A percentile compares a stretch with the other conserved stretches of the same genome.
phyloP scores from a whole-genome alignment of 2,113 vertebrate species.

The Sinocyclocheilus anshuiensis region DNA sequence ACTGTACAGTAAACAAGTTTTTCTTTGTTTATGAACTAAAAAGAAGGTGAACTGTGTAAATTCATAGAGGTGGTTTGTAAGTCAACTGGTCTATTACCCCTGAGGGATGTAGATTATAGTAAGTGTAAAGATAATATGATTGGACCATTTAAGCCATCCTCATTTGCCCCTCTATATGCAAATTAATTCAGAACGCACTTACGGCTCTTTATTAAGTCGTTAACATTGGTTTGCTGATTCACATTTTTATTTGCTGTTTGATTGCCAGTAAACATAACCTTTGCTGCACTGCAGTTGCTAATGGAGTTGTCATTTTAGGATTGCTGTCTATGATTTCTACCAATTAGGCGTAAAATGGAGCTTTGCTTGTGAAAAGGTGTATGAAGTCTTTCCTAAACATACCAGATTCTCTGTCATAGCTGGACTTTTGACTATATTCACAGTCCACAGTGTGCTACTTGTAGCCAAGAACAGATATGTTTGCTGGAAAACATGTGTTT shows the following conservation, averaged over 20 bases:
- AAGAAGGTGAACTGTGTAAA: not conserved
- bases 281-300: slow-evolving; percentile 20
- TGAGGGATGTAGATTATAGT: not conserved
- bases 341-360: not conserved
- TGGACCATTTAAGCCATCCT: not conserved
- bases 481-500: not conserved
- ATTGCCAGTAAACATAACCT: slow-evolving; percentile 54
- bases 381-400: not conserved
- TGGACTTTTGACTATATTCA: not conserved
- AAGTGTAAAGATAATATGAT: slow-evolving; percentile 14
- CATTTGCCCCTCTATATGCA: slow-evolving; percentile 29
- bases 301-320: slow-evolving; percentile 3
- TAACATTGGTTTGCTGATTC: slow-evolving; percentile 36
- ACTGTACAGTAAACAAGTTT: not conserved
- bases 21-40: not conserved
- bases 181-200: slow-evolving; percentile 14
- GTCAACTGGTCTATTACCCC: not conserved
- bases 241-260: slow-evolving; percentile 68
- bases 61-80: not conserved
- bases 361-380: not conserved
- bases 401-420: no score
- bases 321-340: not conserved
- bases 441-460: not conserved
- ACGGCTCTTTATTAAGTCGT: slow-evolving; percentile 19
- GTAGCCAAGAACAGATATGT: not conserved